These are phyloP conservation scores for Aspidiotus destructor DNA, from an alignment of 2,888 invertebrate genomes.

Conservation along the genomic window DNA sequence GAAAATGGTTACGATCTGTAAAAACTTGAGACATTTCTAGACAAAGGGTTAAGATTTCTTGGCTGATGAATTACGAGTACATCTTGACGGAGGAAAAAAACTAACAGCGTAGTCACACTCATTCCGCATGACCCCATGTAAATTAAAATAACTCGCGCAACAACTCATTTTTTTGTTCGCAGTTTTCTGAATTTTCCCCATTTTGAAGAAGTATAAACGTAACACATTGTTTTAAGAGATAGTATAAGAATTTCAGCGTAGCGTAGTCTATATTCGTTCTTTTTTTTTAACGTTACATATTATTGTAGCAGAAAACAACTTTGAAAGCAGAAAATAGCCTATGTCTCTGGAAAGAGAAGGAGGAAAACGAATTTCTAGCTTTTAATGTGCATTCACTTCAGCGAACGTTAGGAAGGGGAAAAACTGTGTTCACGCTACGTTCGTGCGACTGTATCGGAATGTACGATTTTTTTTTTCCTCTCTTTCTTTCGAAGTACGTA, in stretches of 20 bases:
- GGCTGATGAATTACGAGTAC: slow-evolving; percentile 22
- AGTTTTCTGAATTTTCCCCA: slow-evolving; percentile 10
- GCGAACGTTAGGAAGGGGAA: slow-evolving; percentile 12
- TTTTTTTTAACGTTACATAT: background rate
- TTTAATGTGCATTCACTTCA: slow-evolving; percentile 28
- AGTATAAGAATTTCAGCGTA: slow-evolving; percentile 15
- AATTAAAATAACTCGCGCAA: slow-evolving; percentile 24
- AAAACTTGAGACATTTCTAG: slow-evolving; percentile 1
- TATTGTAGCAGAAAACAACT: slow-evolving; percentile 4
- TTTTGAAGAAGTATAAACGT: slow-evolving; percentile 5
- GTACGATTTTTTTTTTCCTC: slow-evolving; percentile 14
- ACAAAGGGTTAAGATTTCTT: slow-evolving; percentile 20
- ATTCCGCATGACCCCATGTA: slow-evolving; percentile 12
- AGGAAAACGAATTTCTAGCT: slow-evolving; percentile 16
- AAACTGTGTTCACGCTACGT: background rate
- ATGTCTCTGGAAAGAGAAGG: slow-evolving; percentile 3
- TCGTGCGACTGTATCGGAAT: slow-evolving; percentile 18
- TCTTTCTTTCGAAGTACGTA: background rate
- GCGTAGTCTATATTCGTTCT: slow-evolving; percentile 3
- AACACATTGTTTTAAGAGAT: slow-evolving; percentile 17
- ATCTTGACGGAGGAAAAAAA: background rate
- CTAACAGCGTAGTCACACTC: slow-evolving; percentile 8
- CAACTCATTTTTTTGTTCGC: slow-evolving; percentile 21
- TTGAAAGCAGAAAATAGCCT: slow-evolving; percentile 16
- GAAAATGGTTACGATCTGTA: no score